Base-by-base conservation (phyloP, 1,140 invertebrate genomes). In the Augochlora pura region DNA sequence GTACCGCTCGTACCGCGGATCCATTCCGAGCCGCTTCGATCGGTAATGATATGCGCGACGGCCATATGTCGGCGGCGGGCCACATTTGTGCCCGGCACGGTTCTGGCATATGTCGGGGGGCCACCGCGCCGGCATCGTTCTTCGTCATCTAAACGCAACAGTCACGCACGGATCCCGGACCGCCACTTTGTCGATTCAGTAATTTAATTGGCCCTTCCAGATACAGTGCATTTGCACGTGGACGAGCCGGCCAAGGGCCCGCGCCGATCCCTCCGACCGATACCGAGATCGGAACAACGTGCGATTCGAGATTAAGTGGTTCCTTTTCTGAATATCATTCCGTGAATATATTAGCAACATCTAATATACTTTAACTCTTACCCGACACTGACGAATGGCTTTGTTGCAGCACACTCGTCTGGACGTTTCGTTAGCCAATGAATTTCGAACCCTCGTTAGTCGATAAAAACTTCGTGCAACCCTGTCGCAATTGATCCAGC, bases 141-240 rank as follows among this genome's bases (percentile, higher is more conserved):
- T 39, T 81, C 57, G 57, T 59, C 75, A 54, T 66, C 77, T 86
- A 88, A 88, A 88, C 77, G 82, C 77, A 60, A 62, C 54, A 78
- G 84, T 88, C 87, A 88, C 87, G 87, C 86, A 86, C 80, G 67
- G 67, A 57, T 57, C 57, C 59, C 21, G 69, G 16, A 21, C 59
- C 21, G 60, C 21, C 32, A 8, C 14, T 66, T 59, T 38, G 62
- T 42, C 49, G n/a, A 64, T 64, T 72, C 38, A 12, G 14, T 72
- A 42, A 14, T 57, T 38, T 57, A 21, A 72, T 65, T 72, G 49
- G 60, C 39, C 23, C 57, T 59, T 27, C 21, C 64, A 66, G 64
- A 66, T 66, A 66, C 38, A n/a, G 39, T 10, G 52, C 46, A 69
- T 69, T 69, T 57, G 67, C 67, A 69, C 67, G 67, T 49, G 64